These are phyloP conservation scores for Andrena flavipes DNA, from an alignment of 2,888 invertebrate species.

Conservation along the genomic window DNA sequence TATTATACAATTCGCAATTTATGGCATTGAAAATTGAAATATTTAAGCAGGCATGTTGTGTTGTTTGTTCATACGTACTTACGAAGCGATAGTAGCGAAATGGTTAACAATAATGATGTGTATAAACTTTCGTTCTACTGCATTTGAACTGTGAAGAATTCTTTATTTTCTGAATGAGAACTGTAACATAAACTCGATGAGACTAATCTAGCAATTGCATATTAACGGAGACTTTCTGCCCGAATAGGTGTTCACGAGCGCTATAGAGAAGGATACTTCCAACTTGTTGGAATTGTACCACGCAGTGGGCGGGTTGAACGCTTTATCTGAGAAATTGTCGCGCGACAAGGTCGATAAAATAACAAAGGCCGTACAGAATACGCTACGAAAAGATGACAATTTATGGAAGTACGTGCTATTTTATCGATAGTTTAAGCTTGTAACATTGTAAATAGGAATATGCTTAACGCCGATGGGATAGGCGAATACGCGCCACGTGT, in stretches of 20 bases:
- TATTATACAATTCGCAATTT: too few relatives aligned
- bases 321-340: conserved; percentile 88
- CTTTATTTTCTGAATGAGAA: conserved; percentile 54
- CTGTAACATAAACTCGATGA: not conserved
- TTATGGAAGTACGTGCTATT: conserved; percentile 86
- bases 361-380: conserved; percentile 90
- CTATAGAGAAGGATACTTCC: conserved; percentile 89
- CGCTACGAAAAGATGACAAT: conserved; percentile 94
- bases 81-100: too few relatives aligned
- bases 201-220: not conserved
- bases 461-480: not conserved
- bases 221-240: conserved; percentile 15
- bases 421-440: conserved; percentile 13
- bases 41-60: too few relatives aligned
- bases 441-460: not conserved
- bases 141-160: conserved; percentile 72
- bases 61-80: too few relatives aligned
- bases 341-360: conserved; percentile 88
- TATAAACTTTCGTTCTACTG: conserved; percentile 81
- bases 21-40: too few relatives aligned
- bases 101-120: conserved; percentile 71
- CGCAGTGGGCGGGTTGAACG: conserved; percentile 89
- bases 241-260: conserved; percentile 84
- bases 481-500: not conserved
- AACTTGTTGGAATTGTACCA: conserved; percentile 90